A percentile compares a stretch with the other conserved stretches of the same genome.
Conservation (phyloP, 2,888 invertebrate species). For the Eutolmus rufibarbis region DNA sequence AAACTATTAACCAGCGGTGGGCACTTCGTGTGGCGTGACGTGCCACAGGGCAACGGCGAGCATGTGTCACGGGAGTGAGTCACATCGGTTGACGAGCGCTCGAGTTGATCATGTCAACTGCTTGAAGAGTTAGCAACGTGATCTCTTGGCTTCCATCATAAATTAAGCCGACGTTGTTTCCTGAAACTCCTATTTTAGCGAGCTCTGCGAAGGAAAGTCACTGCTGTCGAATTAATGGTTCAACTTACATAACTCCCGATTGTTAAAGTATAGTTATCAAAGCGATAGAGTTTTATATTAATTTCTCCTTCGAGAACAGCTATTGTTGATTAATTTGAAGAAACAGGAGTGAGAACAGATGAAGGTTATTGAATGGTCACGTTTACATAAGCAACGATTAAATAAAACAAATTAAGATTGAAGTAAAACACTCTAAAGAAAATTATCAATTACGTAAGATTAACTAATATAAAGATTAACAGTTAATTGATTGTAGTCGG, state of each 20-base stretch:
- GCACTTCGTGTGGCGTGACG: background rate
- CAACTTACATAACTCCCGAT: background rate
- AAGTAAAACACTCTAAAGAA: background rate
- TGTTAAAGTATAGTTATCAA: background rate
- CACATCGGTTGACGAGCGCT: background rate
- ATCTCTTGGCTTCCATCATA: background rate
- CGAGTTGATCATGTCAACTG: background rate
- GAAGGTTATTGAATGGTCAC: background rate
- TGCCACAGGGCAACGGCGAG: background rate
- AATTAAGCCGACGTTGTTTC: conserved; percentile 2
- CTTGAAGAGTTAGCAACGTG: background rate
- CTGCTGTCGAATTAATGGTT: background rate
- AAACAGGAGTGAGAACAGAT: background rate
- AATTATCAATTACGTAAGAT: background rate
- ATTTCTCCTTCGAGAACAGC: background rate
- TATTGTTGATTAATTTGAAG: background rate
- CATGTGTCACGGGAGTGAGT: background rate
- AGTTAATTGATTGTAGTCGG: too few relatives aligned
- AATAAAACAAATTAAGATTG: background rate
- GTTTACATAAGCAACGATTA: background rate
- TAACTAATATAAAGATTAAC: too few relatives aligned
- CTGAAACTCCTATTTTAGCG: conserved; percentile 16
- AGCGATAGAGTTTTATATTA: background rate
- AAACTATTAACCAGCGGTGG: background rate
- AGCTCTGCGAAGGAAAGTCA: background rate